Evolutionary conservation across 2,888 invertebrate species (phyloP).

Genomic region (Tuberolachnus salignus): DNA sequence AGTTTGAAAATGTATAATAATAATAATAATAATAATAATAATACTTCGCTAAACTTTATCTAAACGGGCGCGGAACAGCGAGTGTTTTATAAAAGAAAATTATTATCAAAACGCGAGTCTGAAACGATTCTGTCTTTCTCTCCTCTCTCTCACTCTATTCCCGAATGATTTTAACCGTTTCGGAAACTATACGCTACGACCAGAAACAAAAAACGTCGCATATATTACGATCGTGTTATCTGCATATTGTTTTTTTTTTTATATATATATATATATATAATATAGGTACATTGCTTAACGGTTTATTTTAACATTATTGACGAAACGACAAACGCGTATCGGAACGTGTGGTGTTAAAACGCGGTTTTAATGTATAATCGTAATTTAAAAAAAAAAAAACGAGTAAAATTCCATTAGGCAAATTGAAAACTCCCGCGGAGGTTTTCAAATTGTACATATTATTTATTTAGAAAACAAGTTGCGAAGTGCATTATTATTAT

Average conservation of each 20-base stretch:
- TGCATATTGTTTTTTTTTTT: too few relatives aligned
- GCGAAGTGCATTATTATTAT: background rate
- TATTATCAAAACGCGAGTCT: constrained; percentile 23
- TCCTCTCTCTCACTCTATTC: too few relatives aligned
- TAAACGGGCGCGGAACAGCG: constrained; percentile 22
- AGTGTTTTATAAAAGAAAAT: constrained; percentile 37
- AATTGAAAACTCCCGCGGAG: constrained; percentile 27
- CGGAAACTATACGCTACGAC: constrained; percentile 36
- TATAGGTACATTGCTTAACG: too few relatives aligned
- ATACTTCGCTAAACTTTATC: constrained; percentile 34
- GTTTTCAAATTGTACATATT: background rate
- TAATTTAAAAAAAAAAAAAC: constrained; percentile 39
- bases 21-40: background rate
- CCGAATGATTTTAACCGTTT: constrained; percentile 43
- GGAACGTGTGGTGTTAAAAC: constrained; percentile 11
- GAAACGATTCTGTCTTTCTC: too few relatives aligned
- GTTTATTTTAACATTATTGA: constrained; percentile 36
- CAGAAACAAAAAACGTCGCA: constrained; percentile 1
- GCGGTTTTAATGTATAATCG: background rate
- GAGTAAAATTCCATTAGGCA: constrained; percentile 44
- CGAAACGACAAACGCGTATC: constrained; percentile 21
- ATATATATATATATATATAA: too few relatives aligned
- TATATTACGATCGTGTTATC: too few relatives aligned
- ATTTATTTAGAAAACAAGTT: background rate
- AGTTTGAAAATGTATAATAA: constrained; percentile 25